Percentiles rank a stretch among this genome's conserved stretches.
These are phyloP conservation scores for Catocala nupta DNA, from an alignment of 2,888 invertebrate species.

Conservation along the genomic window DNA sequence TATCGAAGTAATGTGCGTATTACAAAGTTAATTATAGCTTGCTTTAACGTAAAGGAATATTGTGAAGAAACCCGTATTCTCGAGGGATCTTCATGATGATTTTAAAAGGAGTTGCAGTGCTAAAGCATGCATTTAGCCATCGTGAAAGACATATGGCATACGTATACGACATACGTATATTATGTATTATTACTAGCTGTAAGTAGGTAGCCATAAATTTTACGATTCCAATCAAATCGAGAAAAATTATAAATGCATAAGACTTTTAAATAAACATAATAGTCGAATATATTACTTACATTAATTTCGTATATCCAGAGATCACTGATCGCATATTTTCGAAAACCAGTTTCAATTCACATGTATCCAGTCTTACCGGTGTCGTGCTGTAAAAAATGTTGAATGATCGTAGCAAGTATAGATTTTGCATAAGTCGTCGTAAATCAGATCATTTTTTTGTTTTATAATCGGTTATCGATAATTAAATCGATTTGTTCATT, in stretches of 20 bases:
- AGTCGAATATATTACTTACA: constrained; percentile 12
- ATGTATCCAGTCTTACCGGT: constrained; percentile 31
- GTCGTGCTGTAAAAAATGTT: constrained; percentile 31
- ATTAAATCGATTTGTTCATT: constrained; percentile 21
- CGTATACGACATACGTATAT: too few species aligned
- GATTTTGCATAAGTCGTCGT: constrained; percentile 31
- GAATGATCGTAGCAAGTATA: constrained; percentile 40
- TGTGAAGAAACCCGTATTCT: too few species aligned
- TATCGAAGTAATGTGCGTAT: too few species aligned
- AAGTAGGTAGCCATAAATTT: neutral
- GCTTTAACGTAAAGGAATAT: too few species aligned
- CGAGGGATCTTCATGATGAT: too few species aligned
- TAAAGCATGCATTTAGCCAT: too few species aligned
- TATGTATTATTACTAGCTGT: neutral
- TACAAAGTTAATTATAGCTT: too few species aligned
- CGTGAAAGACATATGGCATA: too few species aligned
- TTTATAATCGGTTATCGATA: constrained; percentile 30
- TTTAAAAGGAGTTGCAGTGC: too few species aligned
- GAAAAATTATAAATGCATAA: constrained; percentile 6
- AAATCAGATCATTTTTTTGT: constrained; percentile 31
- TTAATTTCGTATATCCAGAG: constrained; percentile 20
- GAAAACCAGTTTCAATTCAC: constrained; percentile 38
- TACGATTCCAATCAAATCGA: neutral
- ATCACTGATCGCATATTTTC: constrained; percentile 37
- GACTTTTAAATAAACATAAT: constrained; percentile 10